phyloP scores from a whole-genome alignment of 2,888 invertebrate species.

The Spisula solida region DNA sequence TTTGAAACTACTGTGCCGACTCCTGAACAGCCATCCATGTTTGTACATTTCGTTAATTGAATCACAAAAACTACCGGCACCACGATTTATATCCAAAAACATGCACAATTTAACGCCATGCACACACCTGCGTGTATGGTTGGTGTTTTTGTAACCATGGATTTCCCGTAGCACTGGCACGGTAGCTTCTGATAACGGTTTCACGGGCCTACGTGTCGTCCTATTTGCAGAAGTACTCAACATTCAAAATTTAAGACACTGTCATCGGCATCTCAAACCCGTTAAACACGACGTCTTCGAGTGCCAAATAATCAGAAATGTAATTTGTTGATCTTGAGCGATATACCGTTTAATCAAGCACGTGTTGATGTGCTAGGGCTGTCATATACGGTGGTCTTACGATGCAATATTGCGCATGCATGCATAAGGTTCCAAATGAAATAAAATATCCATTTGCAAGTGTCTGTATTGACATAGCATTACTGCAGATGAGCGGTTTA shows the following conservation, averaged over 20 bases:
- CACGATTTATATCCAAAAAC: slow-evolving; percentile 10
- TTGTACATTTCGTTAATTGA: slow-evolving; percentile 14
- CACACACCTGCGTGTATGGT: not conserved
- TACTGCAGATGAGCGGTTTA: not conserved
- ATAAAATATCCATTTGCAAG: slow-evolving; percentile 1
- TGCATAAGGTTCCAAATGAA: not conserved
- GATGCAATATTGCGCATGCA: not conserved
- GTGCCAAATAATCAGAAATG: not conserved
- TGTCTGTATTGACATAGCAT: not conserved
- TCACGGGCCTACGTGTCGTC: not conserved
- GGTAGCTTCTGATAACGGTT: not conserved
- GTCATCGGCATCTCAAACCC: not conserved
- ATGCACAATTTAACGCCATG: not conserved
- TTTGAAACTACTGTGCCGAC: not conserved
- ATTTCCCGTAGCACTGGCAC: not conserved
- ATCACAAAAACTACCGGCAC: not conserved
- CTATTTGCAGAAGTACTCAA: slow-evolving; percentile 4
- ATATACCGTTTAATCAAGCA: slow-evolving; percentile 4
- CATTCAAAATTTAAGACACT: not conserved
- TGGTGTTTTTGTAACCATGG: not conserved
- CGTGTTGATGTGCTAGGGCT: not conserved
- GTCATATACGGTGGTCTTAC: not conserved
- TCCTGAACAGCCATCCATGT: not conserved
- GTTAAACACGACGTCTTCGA: not conserved
- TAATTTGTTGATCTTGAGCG: not conserved